Evolutionary conservation across 2,888 invertebrate genomes (phyloP).

Genomic region (Ornithoptera alexandrae): DNA sequence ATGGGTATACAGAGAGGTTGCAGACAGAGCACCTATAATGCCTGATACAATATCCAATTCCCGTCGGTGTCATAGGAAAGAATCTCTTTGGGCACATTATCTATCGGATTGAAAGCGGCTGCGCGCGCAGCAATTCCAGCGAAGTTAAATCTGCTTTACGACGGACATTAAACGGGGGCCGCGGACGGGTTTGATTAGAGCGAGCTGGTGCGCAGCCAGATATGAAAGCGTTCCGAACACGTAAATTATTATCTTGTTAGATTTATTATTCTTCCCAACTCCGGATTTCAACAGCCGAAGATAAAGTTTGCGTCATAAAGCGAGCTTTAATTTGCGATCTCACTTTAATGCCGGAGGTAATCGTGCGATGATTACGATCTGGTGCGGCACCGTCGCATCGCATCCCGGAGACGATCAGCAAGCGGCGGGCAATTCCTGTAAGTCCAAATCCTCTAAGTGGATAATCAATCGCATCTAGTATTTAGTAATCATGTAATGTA

Average conservation of each 20-base stretch:
- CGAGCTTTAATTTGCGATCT: conserved; percentile 27
- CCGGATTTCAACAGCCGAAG: conserved; percentile 25
- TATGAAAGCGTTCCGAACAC: conserved; percentile 13
- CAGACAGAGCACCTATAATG: too few relatives aligned
- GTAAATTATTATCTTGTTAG: conserved; percentile 29
- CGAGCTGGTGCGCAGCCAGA: neutral
- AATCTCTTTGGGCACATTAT: too few relatives aligned
- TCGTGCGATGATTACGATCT: conserved; percentile 25
- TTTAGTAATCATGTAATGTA: too few relatives aligned
- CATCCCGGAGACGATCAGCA: too few relatives aligned
- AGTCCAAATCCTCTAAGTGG: too few relatives aligned
- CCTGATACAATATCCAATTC: too few relatives aligned
- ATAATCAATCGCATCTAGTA: too few relatives aligned
- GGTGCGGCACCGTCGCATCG: neutral
- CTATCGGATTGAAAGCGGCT: too few relatives aligned
- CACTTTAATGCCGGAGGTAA: conserved; percentile 21
- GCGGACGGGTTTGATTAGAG: conserved; percentile 22
- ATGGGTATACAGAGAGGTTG: too few relatives aligned
- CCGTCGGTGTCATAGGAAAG: too few relatives aligned
- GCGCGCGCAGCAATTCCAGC: too few relatives aligned
- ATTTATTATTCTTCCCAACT: conserved; percentile 28
- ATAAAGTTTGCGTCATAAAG: conserved; percentile 27
- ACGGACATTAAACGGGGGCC: conserved; percentile 22
- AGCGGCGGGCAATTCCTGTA: too few relatives aligned
- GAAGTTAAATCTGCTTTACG: conserved; percentile 6